phyloP scores from a whole-genome alignment of 2,113 vertebrate species.

The Ceyx cyanopectus region DNA sequence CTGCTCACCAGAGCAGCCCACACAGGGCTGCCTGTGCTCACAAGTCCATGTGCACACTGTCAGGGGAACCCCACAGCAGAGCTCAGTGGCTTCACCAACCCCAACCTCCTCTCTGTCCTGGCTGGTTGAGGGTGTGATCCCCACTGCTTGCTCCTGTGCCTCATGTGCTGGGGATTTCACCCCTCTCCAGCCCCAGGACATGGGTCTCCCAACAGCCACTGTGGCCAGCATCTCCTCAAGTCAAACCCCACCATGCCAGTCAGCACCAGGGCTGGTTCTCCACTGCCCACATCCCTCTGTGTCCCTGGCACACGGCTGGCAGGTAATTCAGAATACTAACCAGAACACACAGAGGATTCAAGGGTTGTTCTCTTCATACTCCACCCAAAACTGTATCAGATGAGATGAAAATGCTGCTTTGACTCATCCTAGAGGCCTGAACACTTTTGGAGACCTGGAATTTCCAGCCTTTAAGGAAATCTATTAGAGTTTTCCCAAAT shows the following conservation, averaged over 20 bases:
- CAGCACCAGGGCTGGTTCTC: neutral
- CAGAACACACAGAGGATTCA: neutral
- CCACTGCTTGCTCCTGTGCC: accelerated
- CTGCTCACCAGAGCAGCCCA: accelerated
- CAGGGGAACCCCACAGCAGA: neutral
- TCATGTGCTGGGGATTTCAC: accelerated
- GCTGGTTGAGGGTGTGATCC: neutral
- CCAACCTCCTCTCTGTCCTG: accelerated
- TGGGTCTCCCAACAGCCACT: accelerated
- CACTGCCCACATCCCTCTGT: neutral
- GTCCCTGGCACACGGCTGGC: accelerated
- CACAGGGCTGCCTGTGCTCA: accelerated
- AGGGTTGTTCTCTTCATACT: neutral
- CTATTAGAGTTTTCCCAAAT: neutral
- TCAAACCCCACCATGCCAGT: accelerated
- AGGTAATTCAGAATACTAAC: neutral
- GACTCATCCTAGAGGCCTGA: neutral
- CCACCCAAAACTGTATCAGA: neutral
- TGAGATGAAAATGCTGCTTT: neutral
- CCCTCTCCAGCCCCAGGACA: neutral
- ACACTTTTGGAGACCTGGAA: neutral
- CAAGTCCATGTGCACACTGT: accelerated
- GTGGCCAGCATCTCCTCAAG: neutral
- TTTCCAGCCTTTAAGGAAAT: neutral
- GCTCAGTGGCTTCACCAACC: neutral